Conservation (phyloP, 2,113 vertebrate genomes). For the Patagioenas fasciata region DNA sequence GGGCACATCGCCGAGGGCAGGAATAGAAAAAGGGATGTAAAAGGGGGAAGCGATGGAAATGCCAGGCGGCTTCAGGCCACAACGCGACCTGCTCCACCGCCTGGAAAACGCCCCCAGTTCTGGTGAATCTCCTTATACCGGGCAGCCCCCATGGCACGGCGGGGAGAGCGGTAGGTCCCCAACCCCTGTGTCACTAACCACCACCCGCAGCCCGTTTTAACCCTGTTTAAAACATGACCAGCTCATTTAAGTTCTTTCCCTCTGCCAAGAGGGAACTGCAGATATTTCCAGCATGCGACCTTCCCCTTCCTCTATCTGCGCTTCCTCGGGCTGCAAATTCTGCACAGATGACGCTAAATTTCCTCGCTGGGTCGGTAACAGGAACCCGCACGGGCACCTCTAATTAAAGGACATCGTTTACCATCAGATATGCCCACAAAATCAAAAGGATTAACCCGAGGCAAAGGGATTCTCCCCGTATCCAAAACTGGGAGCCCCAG, state of each 20-base stretch:
- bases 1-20: neutral
- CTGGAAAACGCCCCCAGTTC: neutral
- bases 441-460: neutral
- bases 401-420: neutral
- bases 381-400: neutral
- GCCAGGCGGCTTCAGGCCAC: neutral
- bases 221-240: fast-evolving
- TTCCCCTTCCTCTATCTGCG: neutral
- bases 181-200: too few species aligned
- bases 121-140: neutral
- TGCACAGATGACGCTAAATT: neutral
- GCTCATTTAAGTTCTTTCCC: neutral
- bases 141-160: neutral
- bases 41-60: constrained; percentile 17
- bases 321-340: neutral
- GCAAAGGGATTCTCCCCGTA: neutral
- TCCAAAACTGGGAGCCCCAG: too few species aligned
- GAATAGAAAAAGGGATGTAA: constrained; percentile 58
- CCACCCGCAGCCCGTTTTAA: fast-evolving
- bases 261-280: neutral
- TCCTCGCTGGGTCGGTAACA: neutral
- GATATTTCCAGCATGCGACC: neutral
- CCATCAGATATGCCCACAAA: neutral
- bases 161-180: neutral
- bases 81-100: neutral